These are phyloP conservation scores for Notoglanidium macrostoma DNA, from an alignment of 2,797 vertebrate genomes.

Conservation along the genomic window DNA sequence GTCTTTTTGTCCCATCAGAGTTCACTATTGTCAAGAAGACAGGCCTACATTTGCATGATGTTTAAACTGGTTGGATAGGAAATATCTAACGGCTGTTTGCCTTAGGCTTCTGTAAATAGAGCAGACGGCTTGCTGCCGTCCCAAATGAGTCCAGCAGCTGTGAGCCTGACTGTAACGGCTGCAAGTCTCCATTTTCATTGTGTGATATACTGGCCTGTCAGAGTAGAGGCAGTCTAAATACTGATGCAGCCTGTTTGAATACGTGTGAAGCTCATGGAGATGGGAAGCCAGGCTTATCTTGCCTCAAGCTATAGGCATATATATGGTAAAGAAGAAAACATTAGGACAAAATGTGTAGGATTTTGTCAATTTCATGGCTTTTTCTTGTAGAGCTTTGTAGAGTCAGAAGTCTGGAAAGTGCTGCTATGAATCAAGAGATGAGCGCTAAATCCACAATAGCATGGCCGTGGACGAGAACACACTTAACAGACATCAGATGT, in stretches of 20 bases:
- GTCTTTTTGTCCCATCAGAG: constrained; percentile 55
- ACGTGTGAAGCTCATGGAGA: not conserved
- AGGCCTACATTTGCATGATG: constrained; percentile 66
- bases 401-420: constrained; percentile 20
- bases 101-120: constrained; percentile 65
- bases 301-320: not conserved
- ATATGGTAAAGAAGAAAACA: constrained; percentile 5
- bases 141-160: constrained; percentile 69
- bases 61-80: constrained; percentile 63
- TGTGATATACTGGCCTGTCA: constrained; percentile 43
- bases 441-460: constrained; percentile 30
- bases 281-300: not conserved
- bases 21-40: constrained; percentile 56
- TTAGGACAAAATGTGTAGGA: not conserved
- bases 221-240: constrained; percentile 21
- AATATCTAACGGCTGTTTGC: constrained; percentile 59
- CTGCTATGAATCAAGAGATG: constrained; percentile 26
- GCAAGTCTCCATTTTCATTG: constrained; percentile 31
- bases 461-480: constrained; percentile 33
- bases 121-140: constrained; percentile 56
- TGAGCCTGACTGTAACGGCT: constrained; percentile 35
- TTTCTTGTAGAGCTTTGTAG: not conserved
- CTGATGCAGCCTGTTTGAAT: constrained; percentile 14
- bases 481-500: constrained; percentile 54
- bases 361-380: constrained; percentile 26